Evolutionary conservation across 2,888 invertebrate species (phyloP), one percentile per base, ranked within the genome.

Genomic region (Lasioglossum pauxillum): DNA sequence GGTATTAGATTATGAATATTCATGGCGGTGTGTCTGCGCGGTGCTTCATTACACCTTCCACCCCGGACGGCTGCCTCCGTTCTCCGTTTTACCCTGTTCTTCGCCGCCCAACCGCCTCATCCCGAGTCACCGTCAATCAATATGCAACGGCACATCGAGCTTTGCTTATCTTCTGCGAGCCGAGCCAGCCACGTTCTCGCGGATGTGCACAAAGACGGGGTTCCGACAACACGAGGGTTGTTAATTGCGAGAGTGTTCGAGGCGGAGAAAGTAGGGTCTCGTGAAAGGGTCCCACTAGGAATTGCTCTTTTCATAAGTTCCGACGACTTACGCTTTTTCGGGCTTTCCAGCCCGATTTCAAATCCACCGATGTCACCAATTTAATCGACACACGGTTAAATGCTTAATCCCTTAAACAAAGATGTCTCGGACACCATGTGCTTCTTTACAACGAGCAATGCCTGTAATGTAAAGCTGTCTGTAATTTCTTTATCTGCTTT

Each of bases 1-100:
- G 95, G 94, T 95, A 95, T 95, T 95, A 95, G 95, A 94, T 95
- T 95, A 95, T 95, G 95, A 95, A 95, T 95, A 95, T 95, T 95
- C 95, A 95, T 95, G 95, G 93, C 94, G 93, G 94, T 92, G 94
- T 94, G 94, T 94, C 95, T 94, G 94, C 94, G 93, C 94, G 94
- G 95, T 94, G 94, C 95, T 95, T 95, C 95, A 95, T 95, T 95
- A 95, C 94, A 95, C 93, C 93, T 93, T 93, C 92, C 84, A 53
- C 88, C 88, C 57, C 75, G 80, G 81, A 71, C 82, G 82, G 74
- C 87, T 81, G 80, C 81, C 75, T 78, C 83, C 80, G 78, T 86
- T 87, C 89, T 90, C 91, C 86, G 82, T 90, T 89, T 90, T 88
- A 72, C 84, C 83, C 85, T 85, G 88, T 88, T 90, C 91, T 84